phyloP scores from a whole-genome alignment of 2,888 invertebrate genomes.

The Ornithoptera priamus region DNA sequence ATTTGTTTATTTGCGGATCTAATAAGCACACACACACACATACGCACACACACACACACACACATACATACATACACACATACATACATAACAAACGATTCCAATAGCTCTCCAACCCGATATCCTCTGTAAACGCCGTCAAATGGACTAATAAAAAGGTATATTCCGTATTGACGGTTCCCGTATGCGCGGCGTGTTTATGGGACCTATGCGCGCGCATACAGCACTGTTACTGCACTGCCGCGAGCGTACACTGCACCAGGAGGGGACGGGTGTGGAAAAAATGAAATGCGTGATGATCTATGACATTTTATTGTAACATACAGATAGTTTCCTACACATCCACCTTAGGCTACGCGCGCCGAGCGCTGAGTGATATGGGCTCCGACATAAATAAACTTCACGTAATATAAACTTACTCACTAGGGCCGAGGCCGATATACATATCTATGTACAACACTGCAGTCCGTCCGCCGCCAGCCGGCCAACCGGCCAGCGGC shows the following conservation, averaged over 20 bases:
- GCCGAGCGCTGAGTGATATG: constrained; percentile 28
- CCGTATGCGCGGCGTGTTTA: too few species aligned
- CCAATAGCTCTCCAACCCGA: too few species aligned
- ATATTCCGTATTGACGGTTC: too few species aligned
- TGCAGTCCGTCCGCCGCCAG: constrained; percentile 20
- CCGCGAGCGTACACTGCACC: background rate
- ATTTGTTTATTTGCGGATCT: too few species aligned
- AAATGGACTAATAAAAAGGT: too few species aligned
- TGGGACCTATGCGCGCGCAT: too few species aligned
- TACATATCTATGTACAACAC: constrained; percentile 28
- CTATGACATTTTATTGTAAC: constrained; percentile 77
- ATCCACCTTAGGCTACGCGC: constrained; percentile 61
- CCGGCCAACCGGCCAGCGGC: constrained; percentile 30
- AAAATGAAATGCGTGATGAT: constrained; percentile 51
- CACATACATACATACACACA: too few species aligned
- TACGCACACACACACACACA: too few species aligned
- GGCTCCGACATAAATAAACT: constrained; percentile 41
- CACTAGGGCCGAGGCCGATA: constrained; percentile 30
- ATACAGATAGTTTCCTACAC: constrained; percentile 75
- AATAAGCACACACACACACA: too few species aligned
- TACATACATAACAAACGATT: too few species aligned
- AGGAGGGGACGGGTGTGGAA: background rate
- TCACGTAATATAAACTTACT: constrained; percentile 42
- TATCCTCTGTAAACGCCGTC: too few species aligned
- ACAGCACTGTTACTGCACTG: too few species aligned